These are phyloP conservation scores for Bovichtus diacanthus DNA, from an alignment of 2,797 vertebrate genomes.

Conservation along the genomic window DNA sequence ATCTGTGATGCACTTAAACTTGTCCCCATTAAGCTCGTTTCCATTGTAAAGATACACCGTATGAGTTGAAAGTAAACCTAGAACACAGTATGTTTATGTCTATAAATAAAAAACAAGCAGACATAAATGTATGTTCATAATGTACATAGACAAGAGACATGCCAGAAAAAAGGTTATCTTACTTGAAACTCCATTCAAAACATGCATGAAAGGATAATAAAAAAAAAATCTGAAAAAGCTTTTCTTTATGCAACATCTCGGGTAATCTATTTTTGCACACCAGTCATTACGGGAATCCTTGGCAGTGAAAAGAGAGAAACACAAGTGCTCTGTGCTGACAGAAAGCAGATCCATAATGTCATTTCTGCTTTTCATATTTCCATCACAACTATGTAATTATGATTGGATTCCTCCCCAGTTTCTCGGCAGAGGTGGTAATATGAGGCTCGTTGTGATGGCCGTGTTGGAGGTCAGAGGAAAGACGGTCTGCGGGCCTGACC, in stretches of 20 bases:
- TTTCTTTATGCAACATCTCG: slow-evolving; percentile 33
- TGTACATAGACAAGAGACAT: neutral
- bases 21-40: slow-evolving; percentile 12
- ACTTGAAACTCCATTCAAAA: slow-evolving; percentile 24
- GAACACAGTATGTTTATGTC: neutral
- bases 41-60: neutral
- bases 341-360: slow-evolving; percentile 82
- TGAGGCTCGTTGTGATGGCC: slow-evolving; percentile 72
- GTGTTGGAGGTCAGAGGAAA: slow-evolving; percentile 81
- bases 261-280: slow-evolving; percentile 75
- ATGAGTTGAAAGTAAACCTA: neutral
- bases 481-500: slow-evolving; percentile 71
- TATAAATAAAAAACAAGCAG: neutral
- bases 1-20: neutral
- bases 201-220: slow-evolving; percentile 25
- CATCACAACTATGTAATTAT: slow-evolving; percentile 82
- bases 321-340: slow-evolving; percentile 70
- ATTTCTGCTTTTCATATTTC: slow-evolving; percentile 82
- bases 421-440: slow-evolving; percentile 83
- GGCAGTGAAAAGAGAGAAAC: slow-evolving; percentile 71
- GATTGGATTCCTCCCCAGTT: slow-evolving; percentile 82
- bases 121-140: neutral
- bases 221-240: slow-evolving; percentile 46
- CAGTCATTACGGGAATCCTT: slow-evolving; percentile 80
- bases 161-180: too few relatives aligned